phyloP scores from a whole-genome alignment of 1,140 invertebrate species.

The Ladona fulva region DNA sequence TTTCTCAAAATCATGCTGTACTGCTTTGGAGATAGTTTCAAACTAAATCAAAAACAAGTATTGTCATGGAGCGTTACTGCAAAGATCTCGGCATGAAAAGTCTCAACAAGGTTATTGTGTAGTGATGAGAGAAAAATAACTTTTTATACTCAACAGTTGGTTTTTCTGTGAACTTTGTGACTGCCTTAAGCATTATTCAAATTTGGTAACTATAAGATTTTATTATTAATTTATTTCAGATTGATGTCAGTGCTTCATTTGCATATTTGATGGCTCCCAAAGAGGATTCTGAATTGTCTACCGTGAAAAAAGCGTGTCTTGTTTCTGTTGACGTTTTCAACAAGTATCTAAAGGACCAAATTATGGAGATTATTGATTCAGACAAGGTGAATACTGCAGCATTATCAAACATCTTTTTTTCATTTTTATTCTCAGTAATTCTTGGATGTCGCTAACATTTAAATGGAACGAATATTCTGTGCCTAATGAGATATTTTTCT shows the following conservation, averaged over 20 bases:
- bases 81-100: too few relatives aligned
- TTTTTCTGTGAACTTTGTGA: too few relatives aligned
- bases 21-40: too few relatives aligned
- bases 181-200: too few relatives aligned
- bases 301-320: constrained; percentile 89
- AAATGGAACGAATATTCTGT: constrained; percentile 5
- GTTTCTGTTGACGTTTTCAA: constrained; percentile 92
- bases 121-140: too few relatives aligned
- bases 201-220: too few relatives aligned
- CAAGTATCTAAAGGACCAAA: constrained; percentile 94
- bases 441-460: background rate
- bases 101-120: too few relatives aligned
- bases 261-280: constrained; percentile 89
- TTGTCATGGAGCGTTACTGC: too few relatives aligned
- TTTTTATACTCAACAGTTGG: too few relatives aligned
- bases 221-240: constrained; percentile 33
- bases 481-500: too few relatives aligned
- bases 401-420: constrained; percentile 15
- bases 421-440: constrained; percentile 12
- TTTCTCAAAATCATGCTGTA: too few relatives aligned
- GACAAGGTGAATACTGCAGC: constrained; percentile 60
- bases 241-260: constrained; percentile 78
- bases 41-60: too few relatives aligned
- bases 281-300: constrained; percentile 85
- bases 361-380: constrained; percentile 97